Evolutionary conservation across 2,888 invertebrate genomes (phyloP), one percentile per base, ranked within the genome.

Genomic region (Malachius bipustulatus): DNA sequence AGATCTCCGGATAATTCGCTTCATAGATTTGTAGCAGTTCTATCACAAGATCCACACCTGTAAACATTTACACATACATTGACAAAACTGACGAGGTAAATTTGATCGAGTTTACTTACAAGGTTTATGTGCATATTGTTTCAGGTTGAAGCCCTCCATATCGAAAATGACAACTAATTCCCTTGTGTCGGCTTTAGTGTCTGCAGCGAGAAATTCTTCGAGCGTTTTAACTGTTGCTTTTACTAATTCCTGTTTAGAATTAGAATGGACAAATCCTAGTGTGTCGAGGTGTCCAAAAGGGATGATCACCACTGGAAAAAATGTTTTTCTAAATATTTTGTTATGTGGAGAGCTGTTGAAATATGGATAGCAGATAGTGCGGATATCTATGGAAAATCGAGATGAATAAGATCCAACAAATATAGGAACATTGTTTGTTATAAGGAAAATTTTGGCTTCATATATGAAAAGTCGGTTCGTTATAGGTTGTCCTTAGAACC

Each of bases 1-100:
- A 65, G 52, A 89, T 80, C 65, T 93, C 91, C 0, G 91, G 91
- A 57, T 90, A 91, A 64, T 93, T 90, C 31, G 85, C 82, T 62
- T 90, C 90, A 55, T 91, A 85, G 57, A 89, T 75, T 60, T 88
- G 81, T 26, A 90, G 73, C 19, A 89, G 60, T 0, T 79, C 72
- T 49, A 90, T 74, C 14, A 88, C 77, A 54, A 85, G 70, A 62
- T 90, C 83, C 1, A 82, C 77, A 36, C 83, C 87, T 79, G 55
- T 26, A 64, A 59, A 46, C 38, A 41, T 33, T 37, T n/a, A n/a
- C n/a, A n/a, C n/a, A n/a, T n/a, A n/a, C 24, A 15, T 16, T 4
- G 32, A 10, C 4, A 33, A 24, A 4, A 30, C 13, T 9, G 14
- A 30, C n/a, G 11, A 9, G 12, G 12, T n/a, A n/a, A n/a, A n/a